phyloP scores from a whole-genome alignment of 2,888 invertebrate genomes.

The Mamestra brassicae region DNA sequence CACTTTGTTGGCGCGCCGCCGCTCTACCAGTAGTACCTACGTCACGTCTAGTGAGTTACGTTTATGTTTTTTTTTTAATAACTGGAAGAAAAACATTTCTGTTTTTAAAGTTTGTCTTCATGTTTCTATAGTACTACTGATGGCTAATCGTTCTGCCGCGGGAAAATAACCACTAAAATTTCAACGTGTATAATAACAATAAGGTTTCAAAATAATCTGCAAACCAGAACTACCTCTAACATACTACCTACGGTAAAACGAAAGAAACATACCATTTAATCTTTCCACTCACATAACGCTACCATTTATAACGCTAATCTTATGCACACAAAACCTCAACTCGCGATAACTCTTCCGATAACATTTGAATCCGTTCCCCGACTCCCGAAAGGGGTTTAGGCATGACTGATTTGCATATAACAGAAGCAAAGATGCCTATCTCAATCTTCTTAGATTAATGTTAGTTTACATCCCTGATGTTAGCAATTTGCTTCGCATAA shows the following conservation, averaged over 20 bases:
- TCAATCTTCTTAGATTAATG: constrained; percentile 50
- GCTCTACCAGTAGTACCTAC: too few species aligned
- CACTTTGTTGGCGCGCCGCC: too few species aligned
- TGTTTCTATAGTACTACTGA: too few species aligned
- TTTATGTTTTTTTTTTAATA: too few species aligned
- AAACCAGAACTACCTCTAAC: too few species aligned
- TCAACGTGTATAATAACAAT: too few species aligned
- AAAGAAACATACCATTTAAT: constrained; percentile 10
- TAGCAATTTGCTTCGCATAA: constrained; percentile 54
- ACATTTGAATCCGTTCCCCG: constrained; percentile 22
- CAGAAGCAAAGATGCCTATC: constrained; percentile 46
- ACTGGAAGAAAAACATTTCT: too few species aligned
- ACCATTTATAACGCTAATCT: constrained; percentile 45
- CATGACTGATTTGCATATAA: constrained; percentile 56
- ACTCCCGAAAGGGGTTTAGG: constrained; percentile 29
- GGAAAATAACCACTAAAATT: too few species aligned
- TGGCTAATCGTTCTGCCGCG: too few species aligned
- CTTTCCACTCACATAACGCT: constrained; percentile 1
- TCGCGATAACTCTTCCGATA: constrained; percentile 42
- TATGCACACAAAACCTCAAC: constrained; percentile 35
- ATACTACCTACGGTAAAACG: constrained; percentile 8
- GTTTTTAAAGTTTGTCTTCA: too few species aligned
- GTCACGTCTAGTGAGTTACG: too few species aligned
- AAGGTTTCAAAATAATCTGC: too few species aligned
- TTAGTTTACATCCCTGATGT: constrained; percentile 29